Evolutionary conservation across 2,888 invertebrate genomes (phyloP).

Genomic region (Vannuccia rotundouncinata): DNA sequence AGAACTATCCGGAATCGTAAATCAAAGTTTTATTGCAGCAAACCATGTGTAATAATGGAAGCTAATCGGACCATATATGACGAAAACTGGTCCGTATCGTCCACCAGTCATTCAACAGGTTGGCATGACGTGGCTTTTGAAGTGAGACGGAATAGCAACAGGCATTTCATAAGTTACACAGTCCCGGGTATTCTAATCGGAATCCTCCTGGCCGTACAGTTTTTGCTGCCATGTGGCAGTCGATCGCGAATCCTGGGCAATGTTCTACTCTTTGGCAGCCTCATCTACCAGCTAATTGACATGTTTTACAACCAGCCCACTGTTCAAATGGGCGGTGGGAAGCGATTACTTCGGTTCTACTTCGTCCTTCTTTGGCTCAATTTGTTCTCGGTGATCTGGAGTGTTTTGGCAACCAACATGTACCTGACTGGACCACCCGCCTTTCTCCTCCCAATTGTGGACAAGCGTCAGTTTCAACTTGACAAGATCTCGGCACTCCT

Average conservation of each 20-base stretch:
- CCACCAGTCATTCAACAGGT: too few species aligned
- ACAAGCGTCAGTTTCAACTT: not conserved
- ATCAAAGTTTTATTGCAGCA: not conserved
- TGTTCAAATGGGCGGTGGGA: not conserved
- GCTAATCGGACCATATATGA: too few species aligned
- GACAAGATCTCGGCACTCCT: not conserved
- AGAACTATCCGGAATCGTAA: not conserved
- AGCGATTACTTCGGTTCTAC: not conserved
- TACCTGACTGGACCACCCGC: not conserved
- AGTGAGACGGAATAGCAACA: not conserved
- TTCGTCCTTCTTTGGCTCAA: not conserved
- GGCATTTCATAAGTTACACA: not conserved
- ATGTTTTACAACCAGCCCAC: not conserved
- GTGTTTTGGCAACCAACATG: not conserved
- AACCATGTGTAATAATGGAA: too few species aligned
- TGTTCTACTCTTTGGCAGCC: not conserved
- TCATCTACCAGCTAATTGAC: not conserved
- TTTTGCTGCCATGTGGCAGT: not conserved
- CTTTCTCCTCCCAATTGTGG: not conserved
- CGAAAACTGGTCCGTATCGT: too few species aligned
- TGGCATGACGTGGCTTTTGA: not conserved
- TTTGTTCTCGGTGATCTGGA: not conserved
- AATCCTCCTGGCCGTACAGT: not conserved
- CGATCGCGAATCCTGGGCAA: not conserved
- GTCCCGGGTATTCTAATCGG: not conserved